Base-by-base conservation (phyloP, 2,113 vertebrate genomes). In the Aegithalos caudatus region DNA sequence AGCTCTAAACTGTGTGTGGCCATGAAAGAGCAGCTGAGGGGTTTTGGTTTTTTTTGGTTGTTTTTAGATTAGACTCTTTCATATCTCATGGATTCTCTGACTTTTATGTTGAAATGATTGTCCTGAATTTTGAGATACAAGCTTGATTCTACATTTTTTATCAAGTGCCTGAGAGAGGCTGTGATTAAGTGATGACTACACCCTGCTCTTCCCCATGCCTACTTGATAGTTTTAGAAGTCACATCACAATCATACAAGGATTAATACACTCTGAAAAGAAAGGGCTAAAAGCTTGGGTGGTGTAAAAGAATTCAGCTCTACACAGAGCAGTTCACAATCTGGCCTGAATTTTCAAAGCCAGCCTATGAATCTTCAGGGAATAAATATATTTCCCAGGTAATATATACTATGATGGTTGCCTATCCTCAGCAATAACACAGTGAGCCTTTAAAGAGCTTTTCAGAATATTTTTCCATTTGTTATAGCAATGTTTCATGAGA, bases 11-110 rank as follows among this genome's bases (percentile, higher is more conserved):
- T 35, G 48, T 81, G 57, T 33, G 47, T 40, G 74, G 65, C 44
- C 60, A 76, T 83, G 91, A 94, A 96, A 90, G 78, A 91, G 90
- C 76, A 44, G 44, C 31, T 56, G 85, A 92, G 70, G 45, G 21
- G 10, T 8, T 5, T 31, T 57, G 21, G 10, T 8, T 5, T 31
- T 57, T 66, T 45, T 14, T 5, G 1, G 9, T 24, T 22, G 48
- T 48, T 88, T 91, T 94, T 66, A 54, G 23, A 67, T 56, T 50
- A 50, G 44, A 51, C 58, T 70, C 50, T 65, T 29, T 65, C 77
- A 35, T 72, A 83, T 44, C 57, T 94, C 56, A 53, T 40, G 35
- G 44, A 66, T 73, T 74, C 48, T 70, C 33, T 72, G 64, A 22
- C 29, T 78, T 84, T 87, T 62, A 66, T 47, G 13, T 47, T 73